Base-by-base conservation (phyloP, 2,113 vertebrate species). In the Lepisosteus oculatus region DNA sequence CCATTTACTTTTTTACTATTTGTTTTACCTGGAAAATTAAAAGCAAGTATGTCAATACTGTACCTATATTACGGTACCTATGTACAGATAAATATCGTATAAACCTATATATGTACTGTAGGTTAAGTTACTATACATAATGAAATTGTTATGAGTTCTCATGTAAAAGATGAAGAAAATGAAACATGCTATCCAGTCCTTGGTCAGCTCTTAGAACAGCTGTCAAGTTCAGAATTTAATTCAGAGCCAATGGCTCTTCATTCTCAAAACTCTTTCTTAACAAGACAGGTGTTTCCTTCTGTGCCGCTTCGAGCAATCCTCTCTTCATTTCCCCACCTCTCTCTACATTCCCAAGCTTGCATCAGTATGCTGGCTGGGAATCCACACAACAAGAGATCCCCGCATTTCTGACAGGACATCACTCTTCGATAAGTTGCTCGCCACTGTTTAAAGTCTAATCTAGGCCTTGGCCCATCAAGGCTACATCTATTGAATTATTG, bases 401-500 rank as follows among this genome's bases (percentile, higher is more conserved):
- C 89, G 77, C 76, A 83, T 76, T 86, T 91, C 84, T 88, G 90
- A 93, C 87, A 90, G 86, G 76, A 74, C 81, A 87, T 91, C 89
- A 88, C 79, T 86, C 86, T 90, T 76, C 91, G 91, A 91, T 88
- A 86, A 88, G 89, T 89, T 87, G 85, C 85, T 92, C 87, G 89
- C 89, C 88, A 87, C 81, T 85, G 87, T 87, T 89, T 91, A 92
- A 93, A 93, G 89, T 86, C 86, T 79, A 81, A 85, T 82, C 74
- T 86, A 77, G 87, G 89, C 90, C 79, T 85, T 87, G 88, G 89
- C 85, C 89, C 87, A 84, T 92, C 90, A 93, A 91, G 87, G 87
- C 90, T 82, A 42, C 12, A 75, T 76, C 88, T 92, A 93, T 90
- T 94, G 92, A 93, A 93, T 93, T 94, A 94, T 93, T 93, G 92